Percentiles rank a stretch among this genome's conserved stretches.
phyloP scores from a whole-genome alignment of 2,888 invertebrate species.

The Pogonocherus hispidulus region DNA sequence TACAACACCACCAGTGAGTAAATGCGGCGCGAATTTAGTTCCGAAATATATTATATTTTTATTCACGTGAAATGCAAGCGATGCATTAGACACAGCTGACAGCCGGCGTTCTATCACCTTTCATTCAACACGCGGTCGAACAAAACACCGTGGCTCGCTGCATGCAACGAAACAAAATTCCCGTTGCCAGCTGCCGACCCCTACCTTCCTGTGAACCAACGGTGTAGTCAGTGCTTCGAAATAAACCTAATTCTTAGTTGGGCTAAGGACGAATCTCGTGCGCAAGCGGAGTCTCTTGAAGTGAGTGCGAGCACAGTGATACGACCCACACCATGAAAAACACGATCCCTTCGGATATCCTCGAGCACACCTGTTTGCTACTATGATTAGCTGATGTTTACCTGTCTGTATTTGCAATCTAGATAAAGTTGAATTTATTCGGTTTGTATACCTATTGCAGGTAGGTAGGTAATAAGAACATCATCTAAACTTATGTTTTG shows the following conservation, averaged over 20 bases:
- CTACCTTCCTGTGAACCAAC: slow-evolving; percentile 1
- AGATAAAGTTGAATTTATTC: too few relatives aligned
- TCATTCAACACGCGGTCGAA: slow-evolving; percentile 27
- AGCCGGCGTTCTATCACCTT: slow-evolving; percentile 23
- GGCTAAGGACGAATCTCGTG: slow-evolving; percentile 21
- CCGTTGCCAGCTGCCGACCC: slow-evolving; percentile 20
- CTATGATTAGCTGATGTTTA: background rate
- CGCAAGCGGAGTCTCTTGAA: background rate
- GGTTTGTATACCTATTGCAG: too few relatives aligned
- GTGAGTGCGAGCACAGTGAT: slow-evolving; percentile 19
- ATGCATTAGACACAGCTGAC: slow-evolving; percentile 15
- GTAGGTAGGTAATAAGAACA: too few relatives aligned
- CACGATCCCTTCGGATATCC: slow-evolving; percentile 7
- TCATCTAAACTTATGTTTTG: too few relatives aligned
- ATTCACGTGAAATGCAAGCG: slow-evolving; percentile 3
- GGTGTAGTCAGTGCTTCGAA: slow-evolving; percentile 1
- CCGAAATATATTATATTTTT: background rate
- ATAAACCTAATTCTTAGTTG: background rate
- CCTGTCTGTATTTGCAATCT: too few relatives aligned
- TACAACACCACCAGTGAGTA: background rate
- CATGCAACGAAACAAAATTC: slow-evolving; percentile 26
- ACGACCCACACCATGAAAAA: slow-evolving; percentile 7
- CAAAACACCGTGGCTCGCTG: slow-evolving; percentile 29
- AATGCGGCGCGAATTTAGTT: background rate
- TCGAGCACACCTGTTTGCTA: slow-evolving; percentile 25